phyloP scores from a whole-genome alignment of 2,797 vertebrate species.

The Sebastes itinus region DNA sequence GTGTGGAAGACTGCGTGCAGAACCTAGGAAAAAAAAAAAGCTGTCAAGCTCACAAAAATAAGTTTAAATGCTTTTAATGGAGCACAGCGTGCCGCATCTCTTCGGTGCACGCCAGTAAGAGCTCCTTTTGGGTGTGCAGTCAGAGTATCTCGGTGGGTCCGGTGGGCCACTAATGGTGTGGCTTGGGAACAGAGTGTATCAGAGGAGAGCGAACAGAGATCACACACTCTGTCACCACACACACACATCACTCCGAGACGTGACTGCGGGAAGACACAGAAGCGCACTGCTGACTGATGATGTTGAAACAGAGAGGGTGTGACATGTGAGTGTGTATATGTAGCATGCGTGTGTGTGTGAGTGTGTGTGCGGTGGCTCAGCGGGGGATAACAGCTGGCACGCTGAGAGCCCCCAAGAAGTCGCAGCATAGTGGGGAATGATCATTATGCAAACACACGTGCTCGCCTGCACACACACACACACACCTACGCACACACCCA shows the following conservation, averaged over 20 bases:
- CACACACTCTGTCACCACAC: slow-evolving; percentile 30
- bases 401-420: slow-evolving; percentile 55
- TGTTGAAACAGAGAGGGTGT: slow-evolving; percentile 50
- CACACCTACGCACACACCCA: not conserved
- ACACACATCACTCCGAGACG: slow-evolving; percentile 29
- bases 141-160: slow-evolving; percentile 52
- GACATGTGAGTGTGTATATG: slow-evolving; percentile 57
- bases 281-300: slow-evolving; percentile 48
- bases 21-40: slow-evolving; percentile 7
- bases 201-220: slow-evolving; percentile 53
- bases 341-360: slow-evolving; percentile 10
- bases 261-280: slow-evolving; percentile 36
- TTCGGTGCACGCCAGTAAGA: slow-evolving; percentile 44
- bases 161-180: slow-evolving; percentile 57
- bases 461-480: not conserved
- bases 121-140: slow-evolving; percentile 47
- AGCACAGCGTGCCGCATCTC: slow-evolving; percentile 49
- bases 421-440: slow-evolving; percentile 22
- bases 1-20: slow-evolving; percentile 20
- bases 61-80: slow-evolving; percentile 67
- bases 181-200: slow-evolving; percentile 62
- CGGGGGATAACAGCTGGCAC: slow-evolving; percentile 69
- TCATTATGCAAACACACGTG: slow-evolving; percentile 61
- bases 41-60: slow-evolving; percentile 56
- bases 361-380: slow-evolving; percentile 35